Conservation (phyloP, 2,888 invertebrate species). For the Mesochorus sp. region DNA sequence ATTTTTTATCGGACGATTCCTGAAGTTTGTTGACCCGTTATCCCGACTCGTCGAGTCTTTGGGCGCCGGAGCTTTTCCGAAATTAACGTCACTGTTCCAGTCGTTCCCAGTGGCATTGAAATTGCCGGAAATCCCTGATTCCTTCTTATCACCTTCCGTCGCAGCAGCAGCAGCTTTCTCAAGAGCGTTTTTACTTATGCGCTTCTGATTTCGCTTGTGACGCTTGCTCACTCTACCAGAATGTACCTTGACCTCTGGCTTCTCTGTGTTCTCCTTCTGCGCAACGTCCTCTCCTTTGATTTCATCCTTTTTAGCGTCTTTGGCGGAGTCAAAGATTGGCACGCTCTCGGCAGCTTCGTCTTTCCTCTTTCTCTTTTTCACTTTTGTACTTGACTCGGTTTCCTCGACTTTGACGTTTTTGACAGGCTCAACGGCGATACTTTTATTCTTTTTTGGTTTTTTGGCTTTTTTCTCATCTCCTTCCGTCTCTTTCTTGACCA, state of each 20-base stretch:
- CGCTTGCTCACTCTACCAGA: slow-evolving; percentile 70
- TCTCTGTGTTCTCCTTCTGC: slow-evolving; percentile 61
- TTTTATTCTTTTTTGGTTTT: slow-evolving; percentile 4
- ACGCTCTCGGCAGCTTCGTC: not conserved
- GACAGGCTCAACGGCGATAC: no score
- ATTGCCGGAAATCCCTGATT: slow-evolving; percentile 32
- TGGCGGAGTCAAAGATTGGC: not conserved
- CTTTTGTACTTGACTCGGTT: slow-evolving; percentile 57
- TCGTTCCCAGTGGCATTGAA: slow-evolving; percentile 68
- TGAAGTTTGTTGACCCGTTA: not conserved
- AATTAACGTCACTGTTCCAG: slow-evolving; percentile 65
- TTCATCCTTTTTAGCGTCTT: slow-evolving; percentile 1
- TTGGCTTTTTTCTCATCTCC: not conserved
- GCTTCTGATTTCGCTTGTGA: slow-evolving; percentile 74
- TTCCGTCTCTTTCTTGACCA: not conserved
- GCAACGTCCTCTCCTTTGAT: not conserved
- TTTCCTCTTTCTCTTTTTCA: slow-evolving; percentile 41
- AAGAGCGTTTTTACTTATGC: slow-evolving; percentile 62
- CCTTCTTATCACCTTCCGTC: slow-evolving; percentile 39
- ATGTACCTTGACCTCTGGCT: slow-evolving; percentile 25
- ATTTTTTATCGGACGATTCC: not conserved
- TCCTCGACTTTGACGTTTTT: not conserved
- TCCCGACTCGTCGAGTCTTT: slow-evolving; percentile 13
- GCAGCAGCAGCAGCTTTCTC: slow-evolving; percentile 39
- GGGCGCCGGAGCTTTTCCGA: slow-evolving; percentile 41